These are phyloP conservation scores for Trachops cirrhosus DNA, from an alignment of 2,797 vertebrate species.

Conservation along the genomic window DNA sequence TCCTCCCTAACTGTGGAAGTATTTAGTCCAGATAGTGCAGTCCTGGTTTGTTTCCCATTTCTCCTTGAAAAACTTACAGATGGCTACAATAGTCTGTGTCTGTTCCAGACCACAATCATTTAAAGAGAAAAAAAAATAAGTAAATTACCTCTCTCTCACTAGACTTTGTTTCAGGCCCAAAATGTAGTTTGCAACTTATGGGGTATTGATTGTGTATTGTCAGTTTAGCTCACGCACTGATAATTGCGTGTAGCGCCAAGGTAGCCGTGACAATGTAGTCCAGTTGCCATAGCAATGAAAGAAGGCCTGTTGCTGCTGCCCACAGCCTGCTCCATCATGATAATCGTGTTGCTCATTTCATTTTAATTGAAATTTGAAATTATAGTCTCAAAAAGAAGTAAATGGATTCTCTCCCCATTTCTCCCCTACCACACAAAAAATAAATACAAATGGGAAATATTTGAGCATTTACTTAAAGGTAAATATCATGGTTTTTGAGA, in stretches of 20 bases:
- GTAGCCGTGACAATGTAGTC: constrained; percentile 88
- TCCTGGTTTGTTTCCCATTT: background rate
- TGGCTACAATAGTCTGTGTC: background rate
- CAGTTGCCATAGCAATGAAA: constrained; percentile 91
- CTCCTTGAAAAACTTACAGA: constrained; percentile 13
- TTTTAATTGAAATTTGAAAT: constrained; percentile 92
- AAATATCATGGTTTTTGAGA: constrained; percentile 73
- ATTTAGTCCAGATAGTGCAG: background rate
- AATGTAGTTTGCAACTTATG: constrained; percentile 83
- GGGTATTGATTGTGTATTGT: constrained; percentile 90
- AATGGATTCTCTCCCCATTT: constrained; percentile 75
- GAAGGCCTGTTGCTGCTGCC: constrained; percentile 83
- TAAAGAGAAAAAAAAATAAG: constrained; percentile 21
- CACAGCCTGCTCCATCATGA: constrained; percentile 86
- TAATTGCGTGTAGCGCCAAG: constrained; percentile 87
- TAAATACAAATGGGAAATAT: constrained; percentile 73
- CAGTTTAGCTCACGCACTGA: constrained; percentile 87
- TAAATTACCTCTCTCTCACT: constrained; percentile 52
- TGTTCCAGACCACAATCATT: background rate
- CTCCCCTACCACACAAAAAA: background rate
- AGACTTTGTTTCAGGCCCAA: constrained; percentile 73
- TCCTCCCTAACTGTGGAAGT: background rate
- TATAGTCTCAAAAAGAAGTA: constrained; percentile 84
- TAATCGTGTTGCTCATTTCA: constrained; percentile 88
- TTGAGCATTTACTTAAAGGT: constrained; percentile 75